phyloP scores from a whole-genome alignment of 2,113 vertebrate species.

The Pangasianodon gigas region DNA sequence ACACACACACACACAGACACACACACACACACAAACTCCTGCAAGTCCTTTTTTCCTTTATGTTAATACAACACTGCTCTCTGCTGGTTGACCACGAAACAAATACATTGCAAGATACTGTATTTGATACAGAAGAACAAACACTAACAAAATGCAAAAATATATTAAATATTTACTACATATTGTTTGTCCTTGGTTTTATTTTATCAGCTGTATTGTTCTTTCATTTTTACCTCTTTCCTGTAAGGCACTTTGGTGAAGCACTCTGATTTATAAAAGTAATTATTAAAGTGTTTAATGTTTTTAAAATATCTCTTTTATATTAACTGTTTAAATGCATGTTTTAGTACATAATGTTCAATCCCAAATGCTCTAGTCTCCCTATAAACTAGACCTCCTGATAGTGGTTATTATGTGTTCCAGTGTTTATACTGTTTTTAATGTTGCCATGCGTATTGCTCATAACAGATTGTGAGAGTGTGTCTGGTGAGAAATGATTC shows the following conservation, averaged over 20 bases:
- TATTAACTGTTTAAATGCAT: neutral
- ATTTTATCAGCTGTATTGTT: neutral
- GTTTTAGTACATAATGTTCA: neutral
- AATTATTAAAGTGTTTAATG: too few relatives aligned
- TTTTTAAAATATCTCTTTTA: neutral
- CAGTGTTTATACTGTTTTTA: neutral
- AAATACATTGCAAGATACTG: neutral
- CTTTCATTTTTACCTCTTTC: neutral
- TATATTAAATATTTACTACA: neutral
- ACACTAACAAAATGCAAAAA: neutral
- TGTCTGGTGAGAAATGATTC: neutral
- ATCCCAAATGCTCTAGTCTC: too few relatives aligned
- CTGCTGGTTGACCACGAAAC: constrained; percentile 61
- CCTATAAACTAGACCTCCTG: neutral
- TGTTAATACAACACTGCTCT: constrained; percentile 63
- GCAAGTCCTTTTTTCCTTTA: neutral
- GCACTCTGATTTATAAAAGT: neutral
- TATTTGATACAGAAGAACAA: neutral
- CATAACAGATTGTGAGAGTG: neutral
- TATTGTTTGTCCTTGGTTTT: neutral
- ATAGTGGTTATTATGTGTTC: neutral
- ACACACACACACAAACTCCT: neutral
- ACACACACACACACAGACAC: neutral
- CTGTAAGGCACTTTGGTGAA: neutral
- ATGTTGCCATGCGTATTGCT: neutral